A percentile compares a stretch with the other conserved stretches of the same genome.
Conservation (phyloP, 35 echinoderm and acorn worm genomes). For the Apostichopus californicus region DNA sequence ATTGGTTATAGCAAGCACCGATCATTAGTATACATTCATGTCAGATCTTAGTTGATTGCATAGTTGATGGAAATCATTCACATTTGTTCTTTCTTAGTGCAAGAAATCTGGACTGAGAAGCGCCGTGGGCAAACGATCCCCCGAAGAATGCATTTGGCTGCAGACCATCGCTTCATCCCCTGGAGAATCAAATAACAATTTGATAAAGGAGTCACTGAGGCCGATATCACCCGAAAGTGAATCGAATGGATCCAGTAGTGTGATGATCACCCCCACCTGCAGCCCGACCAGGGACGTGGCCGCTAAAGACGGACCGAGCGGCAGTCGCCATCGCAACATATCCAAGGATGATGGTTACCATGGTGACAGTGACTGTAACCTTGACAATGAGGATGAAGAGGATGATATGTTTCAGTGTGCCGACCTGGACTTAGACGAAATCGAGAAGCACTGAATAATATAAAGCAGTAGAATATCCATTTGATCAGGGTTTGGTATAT, state of each 20-base stretch:
- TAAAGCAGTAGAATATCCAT: not conserved
- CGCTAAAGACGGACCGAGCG: slow-evolving; percentile 18
- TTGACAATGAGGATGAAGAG: slow-evolving; percentile 37
- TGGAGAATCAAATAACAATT: slow-evolving; percentile 65
- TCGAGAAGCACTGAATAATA: slow-evolving; percentile 77
- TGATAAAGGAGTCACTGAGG: slow-evolving; percentile 17
- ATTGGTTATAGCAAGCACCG: too few relatives aligned
- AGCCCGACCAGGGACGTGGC: slow-evolving; percentile 76
- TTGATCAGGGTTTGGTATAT: not conserved
- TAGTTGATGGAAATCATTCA: too few relatives aligned
- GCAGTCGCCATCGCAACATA: slow-evolving; percentile 32
- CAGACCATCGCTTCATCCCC: slow-evolving; percentile 76
- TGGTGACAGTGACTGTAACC: slow-evolving; percentile 56
- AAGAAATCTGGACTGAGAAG: slow-evolving; percentile 48
- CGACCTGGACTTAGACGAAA: slow-evolving; percentile 83
- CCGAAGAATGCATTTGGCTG: slow-evolving; percentile 73
- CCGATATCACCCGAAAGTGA: slow-evolving; percentile 30
- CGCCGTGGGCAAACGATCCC: slow-evolving; percentile 38
- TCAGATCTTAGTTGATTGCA: too few relatives aligned
- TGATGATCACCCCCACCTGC: slow-evolving; percentile 93
- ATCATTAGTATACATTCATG: too few relatives aligned
- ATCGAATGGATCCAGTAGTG: slow-evolving; percentile 58
- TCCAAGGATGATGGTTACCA: slow-evolving; percentile 80
- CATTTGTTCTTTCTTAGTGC: slow-evolving; percentile 11
- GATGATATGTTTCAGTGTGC: slow-evolving; percentile 63